Percentiles rank a stretch among this genome's conserved stretches.
phyloP scores from a whole-genome alignment of 2,888 invertebrate species.

The Catocala fraxini region DNA sequence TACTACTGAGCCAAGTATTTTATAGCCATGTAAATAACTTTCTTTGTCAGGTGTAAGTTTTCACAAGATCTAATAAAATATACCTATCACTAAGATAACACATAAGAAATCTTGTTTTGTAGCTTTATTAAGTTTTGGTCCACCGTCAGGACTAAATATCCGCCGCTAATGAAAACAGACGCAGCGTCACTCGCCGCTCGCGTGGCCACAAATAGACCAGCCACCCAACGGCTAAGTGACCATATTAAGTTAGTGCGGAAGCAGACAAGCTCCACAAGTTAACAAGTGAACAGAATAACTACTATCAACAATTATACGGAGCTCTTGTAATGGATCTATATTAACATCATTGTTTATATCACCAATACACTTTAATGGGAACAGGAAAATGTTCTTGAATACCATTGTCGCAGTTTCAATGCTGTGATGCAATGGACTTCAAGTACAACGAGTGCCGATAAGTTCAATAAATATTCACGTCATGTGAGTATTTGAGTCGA shows the following conservation, averaged over 20 bases:
- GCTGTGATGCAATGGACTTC: slow-evolving; percentile 34
- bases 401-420: slow-evolving; percentile 26
- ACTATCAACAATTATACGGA: slow-evolving; percentile 16
- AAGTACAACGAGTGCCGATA: slow-evolving; percentile 18
- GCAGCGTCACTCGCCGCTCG: slow-evolving; percentile 16
- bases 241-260: slow-evolving; percentile 45
- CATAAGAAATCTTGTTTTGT: too few relatives aligned
- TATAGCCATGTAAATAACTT: too few relatives aligned
- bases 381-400: slow-evolving; percentile 39
- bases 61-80: too few relatives aligned
- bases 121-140: too few relatives aligned
- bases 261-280: slow-evolving; percentile 35
- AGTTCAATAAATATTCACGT: slow-evolving; percentile 31
- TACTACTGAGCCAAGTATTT: too few relatives aligned
- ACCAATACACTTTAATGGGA: slow-evolving; percentile 6
- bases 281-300: slow-evolving; percentile 33
- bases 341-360: slow-evolving; percentile 15
- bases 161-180: too few relatives aligned
- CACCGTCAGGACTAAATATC: too few relatives aligned
- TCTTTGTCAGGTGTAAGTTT: too few relatives aligned
- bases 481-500: slow-evolving; percentile 1
- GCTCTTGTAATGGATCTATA: not conserved
- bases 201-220: slow-evolving; percentile 28
- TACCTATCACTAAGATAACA: too few relatives aligned
- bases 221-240: slow-evolving; percentile 36